Conservation (phyloP, 2,797 vertebrate genomes). For the Pangasius mekongensis region DNA sequence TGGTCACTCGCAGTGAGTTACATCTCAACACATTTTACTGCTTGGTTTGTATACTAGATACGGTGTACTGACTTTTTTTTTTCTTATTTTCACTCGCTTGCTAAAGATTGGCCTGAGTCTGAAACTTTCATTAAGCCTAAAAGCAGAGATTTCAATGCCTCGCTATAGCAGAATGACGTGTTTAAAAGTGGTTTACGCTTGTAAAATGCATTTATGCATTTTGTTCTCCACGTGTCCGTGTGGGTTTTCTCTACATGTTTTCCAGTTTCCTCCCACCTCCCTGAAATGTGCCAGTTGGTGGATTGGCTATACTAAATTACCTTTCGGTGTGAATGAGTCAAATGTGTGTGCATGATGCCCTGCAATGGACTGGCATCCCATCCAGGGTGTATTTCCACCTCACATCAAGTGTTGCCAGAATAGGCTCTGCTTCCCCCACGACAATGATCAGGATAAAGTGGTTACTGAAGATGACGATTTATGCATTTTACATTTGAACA, state of each 20-base stretch:
- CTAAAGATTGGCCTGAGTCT: neutral
- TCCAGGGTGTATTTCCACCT: neutral
- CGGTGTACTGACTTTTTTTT: neutral
- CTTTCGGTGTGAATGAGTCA: neutral
- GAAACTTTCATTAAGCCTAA: neutral
- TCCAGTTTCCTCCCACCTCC: neutral
- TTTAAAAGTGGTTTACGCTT: neutral
- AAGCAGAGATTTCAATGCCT: neutral
- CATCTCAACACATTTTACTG: neutral
- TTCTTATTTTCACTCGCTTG: neutral
- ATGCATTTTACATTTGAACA: neutral
- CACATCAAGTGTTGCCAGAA: neutral
- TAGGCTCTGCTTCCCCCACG: neutral
- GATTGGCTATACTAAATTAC: neutral
- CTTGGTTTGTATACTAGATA: neutral
- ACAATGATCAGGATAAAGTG: neutral
- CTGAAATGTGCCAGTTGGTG: neutral
- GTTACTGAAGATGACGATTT: neutral
- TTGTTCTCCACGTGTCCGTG: neutral
- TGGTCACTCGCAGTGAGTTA: constrained; percentile 93
- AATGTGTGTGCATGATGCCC: neutral
- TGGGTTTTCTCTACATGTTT: neutral
- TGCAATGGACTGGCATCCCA: neutral
- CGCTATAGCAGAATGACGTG: neutral
- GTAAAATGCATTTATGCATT: neutral